Evolutionary conservation across 1,140 invertebrate species (phyloP).

Genomic region (Scaptomyza graminum): DNA sequence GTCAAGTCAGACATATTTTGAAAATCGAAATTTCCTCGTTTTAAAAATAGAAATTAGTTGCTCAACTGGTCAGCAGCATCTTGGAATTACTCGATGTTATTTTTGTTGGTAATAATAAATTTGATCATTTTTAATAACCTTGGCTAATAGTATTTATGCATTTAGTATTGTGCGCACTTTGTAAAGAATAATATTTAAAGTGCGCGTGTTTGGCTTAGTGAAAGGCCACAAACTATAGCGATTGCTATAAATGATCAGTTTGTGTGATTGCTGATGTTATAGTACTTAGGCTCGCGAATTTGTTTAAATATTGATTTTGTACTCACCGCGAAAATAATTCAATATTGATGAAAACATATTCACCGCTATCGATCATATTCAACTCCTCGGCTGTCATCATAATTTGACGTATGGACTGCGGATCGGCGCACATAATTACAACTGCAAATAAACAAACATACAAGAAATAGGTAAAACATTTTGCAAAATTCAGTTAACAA

Average conservation of each 20-base stretch:
- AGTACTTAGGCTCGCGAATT: neutral
- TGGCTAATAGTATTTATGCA: constrained; percentile 61
- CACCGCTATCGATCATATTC: constrained; percentile 96
- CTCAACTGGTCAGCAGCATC: constrained; percentile 25
- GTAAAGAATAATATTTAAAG: constrained; percentile 75
- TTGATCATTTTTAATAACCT: constrained; percentile 73
- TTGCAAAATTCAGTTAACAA: constrained; percentile 22
- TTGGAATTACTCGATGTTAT: constrained; percentile 54
- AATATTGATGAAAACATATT: constrained; percentile 99
- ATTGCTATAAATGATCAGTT: constrained; percentile 68
- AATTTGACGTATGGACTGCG: constrained; percentile 93
- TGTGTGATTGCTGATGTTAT: constrained; percentile 34
- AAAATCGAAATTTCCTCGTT: constrained; percentile 74
- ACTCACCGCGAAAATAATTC: constrained; percentile 97
- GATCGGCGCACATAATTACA: constrained; percentile 96
- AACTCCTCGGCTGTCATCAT: constrained; percentile 95
- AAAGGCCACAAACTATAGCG: constrained; percentile 69
- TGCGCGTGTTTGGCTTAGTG: constrained; percentile 72
- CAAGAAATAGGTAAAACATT: constrained; percentile 32
- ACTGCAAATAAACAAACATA: constrained; percentile 88
- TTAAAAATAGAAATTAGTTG: constrained; percentile 68
- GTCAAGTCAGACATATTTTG: constrained; percentile 61
- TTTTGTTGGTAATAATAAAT: constrained; percentile 54
- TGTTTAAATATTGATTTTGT: constrained; percentile 38
- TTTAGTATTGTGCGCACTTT: constrained; percentile 56